These are phyloP conservation scores for Pogonocichla stellata DNA, from an alignment of 2,113 vertebrate species.

Conservation along the genomic window DNA sequence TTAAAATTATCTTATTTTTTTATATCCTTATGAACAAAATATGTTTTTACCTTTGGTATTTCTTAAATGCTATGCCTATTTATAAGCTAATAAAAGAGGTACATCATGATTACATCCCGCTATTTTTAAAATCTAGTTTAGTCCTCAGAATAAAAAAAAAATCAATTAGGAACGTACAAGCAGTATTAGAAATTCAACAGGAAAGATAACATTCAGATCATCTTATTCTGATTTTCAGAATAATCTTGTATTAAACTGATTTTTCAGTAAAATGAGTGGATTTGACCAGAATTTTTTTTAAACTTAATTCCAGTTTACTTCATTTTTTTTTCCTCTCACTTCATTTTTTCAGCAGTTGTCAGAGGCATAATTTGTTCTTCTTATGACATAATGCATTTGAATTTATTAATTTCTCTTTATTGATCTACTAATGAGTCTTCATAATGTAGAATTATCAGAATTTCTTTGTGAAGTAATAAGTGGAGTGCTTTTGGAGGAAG, in stretches of 20 bases:
- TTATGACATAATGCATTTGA: neutral
- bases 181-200: neutral
- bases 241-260: neutral
- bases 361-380: neutral
- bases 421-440: neutral
- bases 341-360: neutral
- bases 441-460: conserved; percentile 14
- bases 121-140: neutral
- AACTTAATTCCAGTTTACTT: neutral
- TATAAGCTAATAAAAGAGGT: neutral
- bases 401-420: neutral
- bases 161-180: neutral
- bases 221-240: neutral
- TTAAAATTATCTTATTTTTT: neutral
- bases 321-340: neutral
- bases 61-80: neutral
- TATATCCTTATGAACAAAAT: neutral
- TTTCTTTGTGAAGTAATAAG: neutral
- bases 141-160: neutral
- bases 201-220: neutral
- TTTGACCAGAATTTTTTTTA: neutral
- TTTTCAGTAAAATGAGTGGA: neutral
- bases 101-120: neutral
- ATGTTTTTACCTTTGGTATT: neutral
- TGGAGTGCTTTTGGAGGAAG: neutral